Percentiles rank a stretch among this genome's conserved stretches.
Conservation (phyloP, 2,888 invertebrate species). For the Allolobophora icterica region DNA sequence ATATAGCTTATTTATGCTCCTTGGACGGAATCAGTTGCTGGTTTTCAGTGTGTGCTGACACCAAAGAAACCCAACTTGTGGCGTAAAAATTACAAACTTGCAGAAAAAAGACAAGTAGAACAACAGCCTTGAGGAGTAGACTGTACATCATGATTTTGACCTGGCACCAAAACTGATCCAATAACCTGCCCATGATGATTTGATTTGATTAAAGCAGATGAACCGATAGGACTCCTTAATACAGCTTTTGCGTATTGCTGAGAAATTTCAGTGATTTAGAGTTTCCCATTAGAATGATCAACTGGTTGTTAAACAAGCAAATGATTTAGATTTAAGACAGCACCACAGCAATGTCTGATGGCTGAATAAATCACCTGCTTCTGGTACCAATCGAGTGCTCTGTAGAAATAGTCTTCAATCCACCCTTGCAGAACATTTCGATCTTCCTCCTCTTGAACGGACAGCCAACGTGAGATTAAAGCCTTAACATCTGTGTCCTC, state of each 20-base stretch:
- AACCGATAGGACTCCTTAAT: background rate
- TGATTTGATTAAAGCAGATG: no score
- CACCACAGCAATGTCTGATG: background rate
- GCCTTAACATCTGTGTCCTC: constrained; percentile 75
- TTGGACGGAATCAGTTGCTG: no score
- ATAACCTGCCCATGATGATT: background rate
- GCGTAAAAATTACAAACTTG: no score
- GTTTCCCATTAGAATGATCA: background rate
- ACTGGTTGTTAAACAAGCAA: no score
- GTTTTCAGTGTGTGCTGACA: no score
- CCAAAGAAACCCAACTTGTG: no score
- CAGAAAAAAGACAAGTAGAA: background rate
- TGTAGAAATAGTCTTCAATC: constrained; percentile 74
- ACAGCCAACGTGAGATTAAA: constrained; percentile 73
- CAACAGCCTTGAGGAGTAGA: background rate
- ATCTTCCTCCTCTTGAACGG: constrained; percentile 68
- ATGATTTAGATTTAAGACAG: background rate
- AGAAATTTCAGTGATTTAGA: background rate
- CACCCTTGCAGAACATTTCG: constrained; percentile 69
- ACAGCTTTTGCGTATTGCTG: background rate
- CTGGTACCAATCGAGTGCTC: constrained; percentile 73
- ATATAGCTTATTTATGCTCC: no score
- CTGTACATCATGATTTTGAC: background rate
- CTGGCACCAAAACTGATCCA: background rate
- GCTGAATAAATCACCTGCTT: constrained; percentile 65